Base-by-base conservation (phyloP, 2,888 invertebrate genomes). In the Plusia festucae region DNA sequence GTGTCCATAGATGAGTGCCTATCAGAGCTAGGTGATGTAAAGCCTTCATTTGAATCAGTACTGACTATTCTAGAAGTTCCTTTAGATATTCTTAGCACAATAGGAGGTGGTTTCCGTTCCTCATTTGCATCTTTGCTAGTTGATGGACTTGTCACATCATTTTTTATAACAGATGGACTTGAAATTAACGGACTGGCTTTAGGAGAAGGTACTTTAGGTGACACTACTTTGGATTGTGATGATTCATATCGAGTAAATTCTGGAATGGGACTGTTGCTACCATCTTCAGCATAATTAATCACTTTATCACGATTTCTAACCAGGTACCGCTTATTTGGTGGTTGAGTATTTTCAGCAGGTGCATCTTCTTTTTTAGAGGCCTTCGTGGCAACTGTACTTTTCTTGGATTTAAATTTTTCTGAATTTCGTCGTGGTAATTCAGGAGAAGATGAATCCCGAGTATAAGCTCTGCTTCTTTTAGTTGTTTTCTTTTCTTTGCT, bases 41-140 rank as follows among this genome's bases (percentile, higher is more conserved):
- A 94, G 58, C 96, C 95, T 86, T 96, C 96, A 92, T 96, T 96
- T 65, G 96, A 96, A 83, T 96, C 96, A 59, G 96, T 96, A 84
- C 96, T 96, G 62, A 96, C 96, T 86, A 96, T 95, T 77, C 96
- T 95, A 57, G 96, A 96, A 64, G 96, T 96, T 58, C 96, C 96
- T 92, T 98, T 97, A 77, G 98, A 98, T 96, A 98, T 98, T 92
- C 98, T 96, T 74, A 98, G 93, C 61, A 98, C 98, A 85, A 98
- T 98, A 24, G 98, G 98, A 53, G 98, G 98, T 89, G 97, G 97
- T 78, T 95, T 95, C 34, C 93, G 88, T 77, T 95, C 95, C 67
- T 95, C 95, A 88, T 87, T 91, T 53, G 89, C 80, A 61, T 95
- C 94, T 85, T 94, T 95, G 82, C 93, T 94, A 49, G 94, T 94